phyloP scores from a whole-genome alignment of 2,797 vertebrate genomes.

The Sebastes oblongus region DNA sequence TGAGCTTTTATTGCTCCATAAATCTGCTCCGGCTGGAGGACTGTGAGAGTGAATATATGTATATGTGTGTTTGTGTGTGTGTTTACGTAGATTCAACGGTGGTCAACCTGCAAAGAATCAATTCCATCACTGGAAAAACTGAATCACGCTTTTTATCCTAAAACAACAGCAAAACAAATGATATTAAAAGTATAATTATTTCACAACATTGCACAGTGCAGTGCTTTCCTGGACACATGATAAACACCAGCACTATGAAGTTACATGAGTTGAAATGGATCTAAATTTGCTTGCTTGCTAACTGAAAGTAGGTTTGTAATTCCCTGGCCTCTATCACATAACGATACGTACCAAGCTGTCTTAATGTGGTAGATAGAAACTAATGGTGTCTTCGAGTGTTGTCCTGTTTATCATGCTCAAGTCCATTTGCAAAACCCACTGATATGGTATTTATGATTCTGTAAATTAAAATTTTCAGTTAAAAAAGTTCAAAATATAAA shows the following conservation, averaged over 20 bases:
- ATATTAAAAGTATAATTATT: background rate
- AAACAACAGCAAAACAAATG: too few species aligned
- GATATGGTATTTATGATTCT: background rate
- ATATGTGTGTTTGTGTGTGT: background rate
- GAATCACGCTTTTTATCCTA: too few species aligned
- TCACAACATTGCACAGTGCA: too few species aligned
- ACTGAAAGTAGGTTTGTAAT: too few species aligned
- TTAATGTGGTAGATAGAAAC: background rate
- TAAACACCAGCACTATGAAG: too few species aligned
- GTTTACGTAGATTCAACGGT: background rate
- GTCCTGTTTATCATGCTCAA: too few species aligned
- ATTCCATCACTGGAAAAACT: background rate
- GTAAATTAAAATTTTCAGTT: background rate
- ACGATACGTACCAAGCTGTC: too few species aligned
- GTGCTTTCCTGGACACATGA: background rate
- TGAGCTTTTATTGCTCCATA: slow-evolving; percentile 74
- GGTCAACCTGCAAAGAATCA: background rate
- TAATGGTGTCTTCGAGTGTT: background rate
- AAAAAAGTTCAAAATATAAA: background rate
- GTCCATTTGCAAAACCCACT: background rate
- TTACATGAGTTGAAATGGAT: too few species aligned
- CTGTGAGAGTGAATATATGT: background rate
- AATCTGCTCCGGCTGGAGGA: slow-evolving; percentile 47
- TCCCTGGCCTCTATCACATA: too few species aligned
- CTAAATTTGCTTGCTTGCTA: too few species aligned